A percentile compares a stretch with the other conserved stretches of the same genome.
Evolutionary conservation across 2,888 invertebrate species (phyloP).

Genomic region (Eumacrocentrus americanus): DNA sequence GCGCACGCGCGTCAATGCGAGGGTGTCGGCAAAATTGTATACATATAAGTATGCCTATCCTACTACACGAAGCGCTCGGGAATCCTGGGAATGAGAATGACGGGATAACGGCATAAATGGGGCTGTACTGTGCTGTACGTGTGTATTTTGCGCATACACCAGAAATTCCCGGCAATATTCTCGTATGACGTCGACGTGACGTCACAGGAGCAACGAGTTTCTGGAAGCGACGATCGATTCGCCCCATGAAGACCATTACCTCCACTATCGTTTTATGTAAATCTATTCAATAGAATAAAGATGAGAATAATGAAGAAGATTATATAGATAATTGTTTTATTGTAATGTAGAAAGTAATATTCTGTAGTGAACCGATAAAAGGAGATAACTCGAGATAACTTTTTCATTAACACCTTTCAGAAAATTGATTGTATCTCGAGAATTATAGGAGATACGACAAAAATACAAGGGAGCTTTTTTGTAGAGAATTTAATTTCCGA

Average conservation of each 20-base stretch:
- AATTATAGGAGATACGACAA: no score
- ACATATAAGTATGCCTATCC: background rate
- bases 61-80: constrained; percentile 1
- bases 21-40: constrained; percentile 3
- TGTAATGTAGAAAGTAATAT: no score
- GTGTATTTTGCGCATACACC: constrained; percentile 14
- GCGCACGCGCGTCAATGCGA: constrained; percentile 19
- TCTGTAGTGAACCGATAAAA: no score
- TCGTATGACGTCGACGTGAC: constrained; percentile 41
- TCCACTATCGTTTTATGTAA: background rate
- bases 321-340: no score
- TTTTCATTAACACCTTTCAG: no score
- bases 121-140: background rate
- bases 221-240: constrained; percentile 40
- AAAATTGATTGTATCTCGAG: no score
- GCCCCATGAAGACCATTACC: no score
- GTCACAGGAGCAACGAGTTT: constrained; percentile 38
- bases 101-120: constrained; percentile 14
- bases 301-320: no score
- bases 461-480: no score
- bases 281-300: no score
- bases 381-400: no score
- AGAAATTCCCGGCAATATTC: constrained; percentile 7
- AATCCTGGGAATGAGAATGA: constrained; percentile 21
- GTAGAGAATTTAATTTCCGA: no score